These are phyloP conservation scores for Drosophila biarmipes DNA, from an alignment of 1,140 invertebrate species.

Conservation along the genomic window DNA sequence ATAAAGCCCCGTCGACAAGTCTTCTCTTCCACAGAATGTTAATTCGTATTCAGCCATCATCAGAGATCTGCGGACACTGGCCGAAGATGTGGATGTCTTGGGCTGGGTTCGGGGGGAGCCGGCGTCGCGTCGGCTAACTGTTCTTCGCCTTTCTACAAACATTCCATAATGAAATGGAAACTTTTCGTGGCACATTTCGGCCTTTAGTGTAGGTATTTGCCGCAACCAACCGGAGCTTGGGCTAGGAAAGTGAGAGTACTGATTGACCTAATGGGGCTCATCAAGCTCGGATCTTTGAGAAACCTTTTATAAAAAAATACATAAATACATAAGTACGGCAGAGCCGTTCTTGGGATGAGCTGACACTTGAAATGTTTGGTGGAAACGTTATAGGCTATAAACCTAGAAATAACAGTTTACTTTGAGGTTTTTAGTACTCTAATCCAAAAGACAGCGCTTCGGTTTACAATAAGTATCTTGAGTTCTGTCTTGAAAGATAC, in stretches of 20 bases:
- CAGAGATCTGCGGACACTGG: conserved; percentile 20
- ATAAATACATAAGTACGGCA: background rate
- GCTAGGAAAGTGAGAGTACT: conserved; percentile 14
- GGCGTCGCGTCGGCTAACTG: conserved; percentile 63
- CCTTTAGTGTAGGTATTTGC: background rate
- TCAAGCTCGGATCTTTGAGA: conserved; percentile 1
- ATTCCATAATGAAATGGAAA: conserved; percentile 76
- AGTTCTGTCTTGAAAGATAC: background rate
- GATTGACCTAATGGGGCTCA: conserved; percentile 5
- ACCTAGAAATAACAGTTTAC: too few relatives aligned
- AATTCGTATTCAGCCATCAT: conserved; percentile 57
- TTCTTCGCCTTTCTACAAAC: conserved; percentile 76
- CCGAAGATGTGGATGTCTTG: background rate
- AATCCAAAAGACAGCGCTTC: background rate
- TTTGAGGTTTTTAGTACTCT: background rate
- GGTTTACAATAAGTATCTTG: background rate
- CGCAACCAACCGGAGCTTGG: background rate
- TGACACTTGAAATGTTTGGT: background rate
- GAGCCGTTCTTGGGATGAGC: background rate
- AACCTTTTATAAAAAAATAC: too few relatives aligned
- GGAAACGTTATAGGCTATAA: too few relatives aligned
- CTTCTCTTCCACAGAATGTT: conserved; percentile 67
- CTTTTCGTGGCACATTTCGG: conserved; percentile 35
- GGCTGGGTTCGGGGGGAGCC: background rate
- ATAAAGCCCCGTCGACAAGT: conserved; percentile 22